Evolutionary conservation across 2,797 vertebrate species (phyloP).

Genomic region (Xenentodon cancila): DNA sequence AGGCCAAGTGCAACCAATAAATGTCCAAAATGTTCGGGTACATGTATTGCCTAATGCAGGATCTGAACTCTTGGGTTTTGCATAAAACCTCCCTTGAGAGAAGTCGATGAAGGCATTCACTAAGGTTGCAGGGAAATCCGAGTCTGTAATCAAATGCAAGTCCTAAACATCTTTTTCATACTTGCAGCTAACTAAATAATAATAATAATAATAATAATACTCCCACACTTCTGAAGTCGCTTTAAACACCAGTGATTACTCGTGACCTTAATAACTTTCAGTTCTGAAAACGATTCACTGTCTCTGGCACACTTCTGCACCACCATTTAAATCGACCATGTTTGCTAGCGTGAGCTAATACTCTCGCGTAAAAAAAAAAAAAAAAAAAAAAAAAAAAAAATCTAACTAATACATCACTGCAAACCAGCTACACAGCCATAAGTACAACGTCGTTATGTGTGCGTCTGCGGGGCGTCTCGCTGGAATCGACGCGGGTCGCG

Average conservation of each 20-base stretch:
- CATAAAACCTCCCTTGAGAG: constrained; percentile 1
- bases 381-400: constrained; percentile 16
- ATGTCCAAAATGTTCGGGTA: background rate
- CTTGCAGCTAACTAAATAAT: background rate
- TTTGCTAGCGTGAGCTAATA: constrained; percentile 46
- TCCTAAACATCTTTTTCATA: constrained; percentile 8
- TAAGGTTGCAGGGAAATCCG: constrained; percentile 2
- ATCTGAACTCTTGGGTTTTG: background rate
- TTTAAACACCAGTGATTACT: background rate
- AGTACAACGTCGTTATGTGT: background rate
- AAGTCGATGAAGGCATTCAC: background rate
- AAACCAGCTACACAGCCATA: background rate
- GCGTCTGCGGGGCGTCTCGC: background rate
- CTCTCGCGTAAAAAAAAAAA: constrained; percentile 8
- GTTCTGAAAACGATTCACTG: constrained; percentile 6
- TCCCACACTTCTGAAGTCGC: background rate
- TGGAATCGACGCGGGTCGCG: background rate
- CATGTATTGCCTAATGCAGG: background rate
- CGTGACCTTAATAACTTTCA: background rate
- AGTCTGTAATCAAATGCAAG: constrained; percentile 16
- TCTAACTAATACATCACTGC: constrained; percentile 16
- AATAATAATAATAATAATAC: background rate
- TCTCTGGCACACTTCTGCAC: constrained; percentile 39
- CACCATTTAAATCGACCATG: constrained; percentile 59
- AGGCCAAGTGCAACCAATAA: background rate